Evolutionary conservation across 2,888 invertebrate species (phyloP).

Genomic region (Spicauda simplicius): DNA sequence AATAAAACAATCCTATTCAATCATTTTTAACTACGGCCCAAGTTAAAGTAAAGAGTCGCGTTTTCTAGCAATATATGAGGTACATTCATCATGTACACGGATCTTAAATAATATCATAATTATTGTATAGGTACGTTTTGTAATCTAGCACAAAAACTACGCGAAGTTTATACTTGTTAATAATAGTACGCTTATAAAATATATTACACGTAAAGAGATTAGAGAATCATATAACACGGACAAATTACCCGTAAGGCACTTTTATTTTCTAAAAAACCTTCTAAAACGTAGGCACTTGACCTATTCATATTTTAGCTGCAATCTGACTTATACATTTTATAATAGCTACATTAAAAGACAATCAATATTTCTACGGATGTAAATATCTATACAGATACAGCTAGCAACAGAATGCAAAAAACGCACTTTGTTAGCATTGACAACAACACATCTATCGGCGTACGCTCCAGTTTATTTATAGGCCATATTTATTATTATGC

Average conservation of each 20-base stretch:
- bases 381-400: not conserved
- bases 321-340: not conserved
- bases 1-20: not conserved
- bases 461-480: not conserved
- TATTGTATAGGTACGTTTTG: not conserved
- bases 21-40: not conserved
- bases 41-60: not conserved
- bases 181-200: not conserved
- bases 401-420: not conserved
- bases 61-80: not conserved
- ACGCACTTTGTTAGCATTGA: not conserved
- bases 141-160: not conserved
- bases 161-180: not conserved
- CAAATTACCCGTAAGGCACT: slow-evolving; percentile 12
- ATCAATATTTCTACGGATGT: not conserved
- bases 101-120: not conserved
- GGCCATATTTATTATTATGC: not conserved
- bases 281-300: not conserved
- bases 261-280: not conserved
- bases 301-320: not conserved
- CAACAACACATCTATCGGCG: slow-evolving; percentile 1
- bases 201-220: not conserved
- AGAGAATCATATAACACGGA: not conserved
- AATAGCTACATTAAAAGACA: not conserved
- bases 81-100: not conserved